phyloP scores from a whole-genome alignment of 2,113 vertebrate species.

The Motacilla alba region DNA sequence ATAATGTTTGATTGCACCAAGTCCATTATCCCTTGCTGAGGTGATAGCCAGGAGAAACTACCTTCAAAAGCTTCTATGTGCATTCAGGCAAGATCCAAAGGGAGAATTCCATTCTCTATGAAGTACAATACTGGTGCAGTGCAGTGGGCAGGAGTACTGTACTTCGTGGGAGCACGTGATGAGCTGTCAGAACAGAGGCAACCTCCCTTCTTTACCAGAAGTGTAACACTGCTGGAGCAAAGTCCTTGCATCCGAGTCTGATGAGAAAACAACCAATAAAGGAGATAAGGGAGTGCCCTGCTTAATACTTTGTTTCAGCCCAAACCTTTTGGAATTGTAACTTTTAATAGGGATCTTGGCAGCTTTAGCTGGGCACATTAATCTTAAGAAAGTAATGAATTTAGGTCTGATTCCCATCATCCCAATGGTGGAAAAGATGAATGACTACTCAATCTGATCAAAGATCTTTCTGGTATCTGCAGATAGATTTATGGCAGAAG shows the following conservation, averaged over 20 bases:
- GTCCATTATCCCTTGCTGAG: neutral
- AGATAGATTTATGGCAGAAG: constrained; percentile 10
- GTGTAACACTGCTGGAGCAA: neutral
- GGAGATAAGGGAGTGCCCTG: neutral
- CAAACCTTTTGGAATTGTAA: neutral
- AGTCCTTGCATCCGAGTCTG: neutral
- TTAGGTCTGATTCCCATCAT: constrained; percentile 30
- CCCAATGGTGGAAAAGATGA: constrained; percentile 6
- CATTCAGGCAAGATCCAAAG: neutral
- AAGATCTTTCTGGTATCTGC: constrained; percentile 27
- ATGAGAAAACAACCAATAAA: neutral
- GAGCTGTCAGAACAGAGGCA: neutral
- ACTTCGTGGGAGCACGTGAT: neutral
- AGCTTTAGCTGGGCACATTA: constrained; percentile 1
- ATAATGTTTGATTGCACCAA: neutral
- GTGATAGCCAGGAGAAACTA: neutral
- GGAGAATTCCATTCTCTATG: neutral
- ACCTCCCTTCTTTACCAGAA: neutral
- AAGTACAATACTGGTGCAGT: neutral
- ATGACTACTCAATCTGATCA: neutral
- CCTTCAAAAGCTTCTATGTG: neutral
- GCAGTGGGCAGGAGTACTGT: neutral
- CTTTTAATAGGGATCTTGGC: constrained; percentile 37
- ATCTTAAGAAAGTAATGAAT: constrained; percentile 40
- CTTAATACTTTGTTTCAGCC: neutral